A percentile compares a stretch with the other conserved stretches of the same genome.
These are phyloP conservation scores for Acipenser oxyrinchus DNA, from an alignment of 2,797 vertebrate species.

Conservation along the genomic window DNA sequence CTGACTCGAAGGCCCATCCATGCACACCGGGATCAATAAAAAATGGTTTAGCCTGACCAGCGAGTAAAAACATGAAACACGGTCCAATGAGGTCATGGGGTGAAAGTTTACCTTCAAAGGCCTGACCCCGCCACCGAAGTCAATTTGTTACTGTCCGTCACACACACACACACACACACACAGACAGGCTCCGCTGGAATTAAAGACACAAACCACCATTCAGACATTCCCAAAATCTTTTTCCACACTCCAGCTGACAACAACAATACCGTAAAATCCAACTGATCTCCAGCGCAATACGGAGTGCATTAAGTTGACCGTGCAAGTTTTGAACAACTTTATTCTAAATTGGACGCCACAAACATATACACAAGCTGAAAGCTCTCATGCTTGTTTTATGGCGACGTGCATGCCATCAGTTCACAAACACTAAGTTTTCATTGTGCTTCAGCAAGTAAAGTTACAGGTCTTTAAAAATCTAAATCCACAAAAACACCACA, in stretches of 20 bases:
- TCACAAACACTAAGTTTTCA: no score
- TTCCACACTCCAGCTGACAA: no score
- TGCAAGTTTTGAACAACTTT: no score
- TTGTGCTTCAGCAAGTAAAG: neutral
- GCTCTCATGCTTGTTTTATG: no score
- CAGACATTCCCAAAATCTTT: no score
- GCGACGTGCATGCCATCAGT: no score
- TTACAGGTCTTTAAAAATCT: constrained; percentile 18
- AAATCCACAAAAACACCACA: constrained; percentile 19
- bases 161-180: no score
- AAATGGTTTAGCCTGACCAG: neutral
- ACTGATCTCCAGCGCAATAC: no score
- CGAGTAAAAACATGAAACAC: neutral
- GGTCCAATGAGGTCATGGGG: neutral
- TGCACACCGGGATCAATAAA: neutral
- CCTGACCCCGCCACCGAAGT: neutral
- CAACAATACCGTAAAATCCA: neutral
- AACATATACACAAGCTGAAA: no score
- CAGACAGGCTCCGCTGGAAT: neutral
- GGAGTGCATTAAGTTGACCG: no score
- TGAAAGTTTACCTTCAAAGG: constrained; percentile 5
- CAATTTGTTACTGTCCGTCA: neutral
- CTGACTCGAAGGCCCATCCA: no score
- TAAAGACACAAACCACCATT: neutral
- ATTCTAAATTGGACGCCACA: no score